Evolutionary conservation across 2,113 vertebrate species (phyloP).

Genomic region (Brachyhypopomus occidentalis): DNA sequence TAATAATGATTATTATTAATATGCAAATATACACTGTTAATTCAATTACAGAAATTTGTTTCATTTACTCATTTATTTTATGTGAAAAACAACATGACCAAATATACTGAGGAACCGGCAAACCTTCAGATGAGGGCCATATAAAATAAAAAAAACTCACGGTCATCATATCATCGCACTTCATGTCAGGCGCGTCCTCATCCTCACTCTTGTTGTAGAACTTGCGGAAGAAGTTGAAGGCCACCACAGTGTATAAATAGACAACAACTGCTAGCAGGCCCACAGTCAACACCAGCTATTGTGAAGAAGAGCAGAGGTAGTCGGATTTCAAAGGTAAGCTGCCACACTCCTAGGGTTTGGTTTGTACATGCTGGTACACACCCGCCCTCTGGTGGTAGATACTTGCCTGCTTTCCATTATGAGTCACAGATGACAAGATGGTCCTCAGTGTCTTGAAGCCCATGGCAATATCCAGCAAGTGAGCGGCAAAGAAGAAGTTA

Average conservation of each 20-base stretch:
- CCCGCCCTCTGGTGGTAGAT: conserved; percentile 59
- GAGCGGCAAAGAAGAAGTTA: conserved; percentile 99
- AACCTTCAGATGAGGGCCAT: not conserved
- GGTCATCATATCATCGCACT: conserved; percentile 99
- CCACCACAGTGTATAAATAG: conserved; percentile 96
- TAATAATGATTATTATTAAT: not conserved
- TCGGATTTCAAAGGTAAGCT: not conserved
- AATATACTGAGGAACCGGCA: not conserved
- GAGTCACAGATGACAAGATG: conserved; percentile 95
- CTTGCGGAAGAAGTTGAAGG: conserved; percentile 98
- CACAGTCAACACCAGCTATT: conserved; percentile 89
- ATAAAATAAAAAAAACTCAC: conserved; percentile 66
- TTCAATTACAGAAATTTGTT: not conserved
- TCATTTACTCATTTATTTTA: not conserved
- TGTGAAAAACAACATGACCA: not conserved
- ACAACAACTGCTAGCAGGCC: conserved; percentile 94
- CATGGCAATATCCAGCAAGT: conserved; percentile 97
- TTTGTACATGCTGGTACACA: conserved; percentile 1
- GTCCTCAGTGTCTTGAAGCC: conserved; percentile 94
- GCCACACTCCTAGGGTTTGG: not conserved
- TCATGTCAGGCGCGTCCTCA: conserved; percentile 95
- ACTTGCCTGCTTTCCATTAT: conserved; percentile 96
- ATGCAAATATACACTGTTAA: no score
- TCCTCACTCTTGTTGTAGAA: conserved; percentile 99
- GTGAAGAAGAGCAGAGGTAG: conserved; percentile 1